Evolutionary conservation across 2,888 invertebrate species (phyloP).

Genomic region (Lamellibrachia satsuma): DNA sequence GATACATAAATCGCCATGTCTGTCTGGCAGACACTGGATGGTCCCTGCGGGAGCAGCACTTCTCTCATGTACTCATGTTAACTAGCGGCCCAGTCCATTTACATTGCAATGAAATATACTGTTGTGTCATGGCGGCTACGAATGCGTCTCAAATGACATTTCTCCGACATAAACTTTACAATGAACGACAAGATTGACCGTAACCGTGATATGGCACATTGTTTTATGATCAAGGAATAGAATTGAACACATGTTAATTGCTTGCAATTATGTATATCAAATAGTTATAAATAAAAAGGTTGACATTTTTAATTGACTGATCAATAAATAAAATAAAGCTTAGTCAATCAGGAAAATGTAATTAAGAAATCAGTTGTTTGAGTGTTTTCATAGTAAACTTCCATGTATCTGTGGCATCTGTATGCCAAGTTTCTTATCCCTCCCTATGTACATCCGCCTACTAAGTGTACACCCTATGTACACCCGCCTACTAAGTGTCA

Average conservation of each 20-base stretch:
- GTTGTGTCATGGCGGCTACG: background rate
- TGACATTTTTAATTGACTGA: background rate
- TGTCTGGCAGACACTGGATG: constrained; percentile 13
- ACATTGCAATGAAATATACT: background rate
- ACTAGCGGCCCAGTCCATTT: background rate
- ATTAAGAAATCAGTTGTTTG: too few relatives aligned
- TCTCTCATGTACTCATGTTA: constrained; percentile 5
- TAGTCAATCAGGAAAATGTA: background rate
- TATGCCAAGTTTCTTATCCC: background rate
- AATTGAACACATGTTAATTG: background rate
- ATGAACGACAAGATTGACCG: background rate
- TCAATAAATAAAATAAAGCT: background rate
- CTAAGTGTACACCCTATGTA: background rate
- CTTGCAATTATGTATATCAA: background rate
- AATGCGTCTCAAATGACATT: background rate
- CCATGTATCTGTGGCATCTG: background rate
- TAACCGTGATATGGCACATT: background rate
- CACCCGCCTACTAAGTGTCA: background rate
- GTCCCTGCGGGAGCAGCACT: constrained; percentile 3
- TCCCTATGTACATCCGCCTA: background rate
- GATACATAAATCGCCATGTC: background rate
- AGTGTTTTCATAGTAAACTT: too few relatives aligned
- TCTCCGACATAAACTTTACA: background rate
- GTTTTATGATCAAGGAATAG: background rate
- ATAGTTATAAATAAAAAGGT: background rate